These are phyloP conservation scores for Drosophila aff. DNA, from an alignment of 1,140 invertebrate genomes.

Conservation along the genomic window DNA sequence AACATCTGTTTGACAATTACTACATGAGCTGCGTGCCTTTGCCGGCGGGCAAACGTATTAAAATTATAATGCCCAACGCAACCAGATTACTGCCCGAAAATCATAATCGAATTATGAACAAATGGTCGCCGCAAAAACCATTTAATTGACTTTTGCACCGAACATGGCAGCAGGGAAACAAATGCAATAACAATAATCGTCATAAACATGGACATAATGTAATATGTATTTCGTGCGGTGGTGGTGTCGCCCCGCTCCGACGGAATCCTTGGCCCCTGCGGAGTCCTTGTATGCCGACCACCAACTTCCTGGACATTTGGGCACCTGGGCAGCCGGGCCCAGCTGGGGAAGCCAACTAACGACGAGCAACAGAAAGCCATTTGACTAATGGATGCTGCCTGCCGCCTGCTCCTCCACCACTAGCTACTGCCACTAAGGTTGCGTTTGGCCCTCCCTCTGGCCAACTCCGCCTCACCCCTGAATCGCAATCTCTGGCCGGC, in stretches of 20 bases:
- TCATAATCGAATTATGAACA: constrained; percentile 72
- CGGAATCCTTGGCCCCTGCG: background rate
- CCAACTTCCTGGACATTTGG: constrained; percentile 46
- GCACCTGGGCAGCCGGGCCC: constrained; percentile 31
- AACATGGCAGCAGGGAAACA: constrained; percentile 33
- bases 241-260: constrained; percentile 3
- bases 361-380: constrained; percentile 67
- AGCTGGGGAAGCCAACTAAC: constrained; percentile 52
- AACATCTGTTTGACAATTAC: constrained; percentile 48
- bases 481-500: constrained; percentile 50
- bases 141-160: constrained; percentile 75
- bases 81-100: constrained; percentile 37
- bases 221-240: constrained; percentile 53
- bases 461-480: constrained; percentile 2
- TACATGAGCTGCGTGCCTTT: background rate
- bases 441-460: constrained; percentile 1
- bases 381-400: constrained; percentile 77
- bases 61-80: constrained; percentile 46
- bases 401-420: constrained; percentile 18
- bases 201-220: constrained; percentile 69
- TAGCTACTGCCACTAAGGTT: constrained; percentile 11
- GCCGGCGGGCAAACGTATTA: constrained; percentile 38
- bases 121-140: constrained; percentile 66
- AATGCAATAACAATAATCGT: constrained; percentile 80
- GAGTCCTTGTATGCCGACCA: constrained; percentile 5